Evolutionary conservation across 92 coral and sea anemone species (phyloP).

Genomic region (Palythoa caribaeorum): DNA sequence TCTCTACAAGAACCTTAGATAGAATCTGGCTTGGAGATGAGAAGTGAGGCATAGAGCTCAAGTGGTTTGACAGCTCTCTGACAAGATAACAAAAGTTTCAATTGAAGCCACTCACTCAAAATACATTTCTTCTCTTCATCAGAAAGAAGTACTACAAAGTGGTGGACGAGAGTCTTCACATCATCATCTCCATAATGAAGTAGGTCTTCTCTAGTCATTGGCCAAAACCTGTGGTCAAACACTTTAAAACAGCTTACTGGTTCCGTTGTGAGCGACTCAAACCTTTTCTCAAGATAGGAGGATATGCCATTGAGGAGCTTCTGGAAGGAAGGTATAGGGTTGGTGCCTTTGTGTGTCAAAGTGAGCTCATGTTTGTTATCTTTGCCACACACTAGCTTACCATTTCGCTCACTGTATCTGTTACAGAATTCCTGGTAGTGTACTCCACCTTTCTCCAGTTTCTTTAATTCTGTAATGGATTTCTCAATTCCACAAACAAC

Average conservation of each 20-base stretch:
- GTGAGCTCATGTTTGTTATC: slow-evolving; percentile 12
- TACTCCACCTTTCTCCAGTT: slow-evolving; percentile 28
- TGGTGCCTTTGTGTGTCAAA: slow-evolving; percentile 12
- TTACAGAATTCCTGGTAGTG: slow-evolving; percentile 21
- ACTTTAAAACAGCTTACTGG: slow-evolving; percentile 15
- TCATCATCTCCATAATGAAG: slow-evolving; percentile 26
- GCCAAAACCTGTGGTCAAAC: slow-evolving; percentile 45
- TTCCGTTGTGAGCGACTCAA: neutral
- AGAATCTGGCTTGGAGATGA: slow-evolving; percentile 26
- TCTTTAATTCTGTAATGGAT: slow-evolving; percentile 26
- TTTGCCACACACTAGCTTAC: slow-evolving; percentile 31
- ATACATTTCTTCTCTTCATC: slow-evolving; percentile 5
- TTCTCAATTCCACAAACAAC: slow-evolving; percentile 38
- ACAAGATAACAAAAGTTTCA: slow-evolving; percentile 31
- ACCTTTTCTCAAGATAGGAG: slow-evolving; percentile 22
- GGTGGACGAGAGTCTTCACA: neutral
- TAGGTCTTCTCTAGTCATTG: slow-evolving; percentile 2
- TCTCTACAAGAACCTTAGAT: slow-evolving; percentile 17
- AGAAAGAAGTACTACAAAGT: neutral
- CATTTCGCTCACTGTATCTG: slow-evolving; percentile 22
- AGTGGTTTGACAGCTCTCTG: slow-evolving; percentile 38
- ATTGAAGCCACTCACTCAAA: slow-evolving; percentile 32
- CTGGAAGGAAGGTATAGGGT: slow-evolving; percentile 21
- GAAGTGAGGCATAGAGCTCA: neutral
- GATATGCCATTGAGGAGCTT: neutral